Evolutionary conservation across 2,797 vertebrate genomes (phyloP).

Genomic region (Heterohyrax brucei): DNA sequence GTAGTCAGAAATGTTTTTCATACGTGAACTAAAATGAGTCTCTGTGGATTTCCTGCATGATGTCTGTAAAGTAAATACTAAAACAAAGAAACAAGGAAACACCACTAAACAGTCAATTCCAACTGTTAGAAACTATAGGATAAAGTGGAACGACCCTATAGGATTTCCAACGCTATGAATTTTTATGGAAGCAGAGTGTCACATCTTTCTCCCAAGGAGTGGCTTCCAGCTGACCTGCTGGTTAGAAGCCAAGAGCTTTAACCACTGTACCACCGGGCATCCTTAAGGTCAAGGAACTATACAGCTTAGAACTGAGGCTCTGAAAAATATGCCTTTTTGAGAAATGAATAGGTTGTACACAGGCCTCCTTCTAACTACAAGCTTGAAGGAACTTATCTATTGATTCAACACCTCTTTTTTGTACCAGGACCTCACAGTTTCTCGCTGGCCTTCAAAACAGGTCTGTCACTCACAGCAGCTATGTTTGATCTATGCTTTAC

Average conservation of each 20-base stretch:
- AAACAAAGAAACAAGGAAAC: too few species aligned
- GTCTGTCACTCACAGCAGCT: not conserved
- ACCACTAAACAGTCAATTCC: too few species aligned
- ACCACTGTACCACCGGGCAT: too few species aligned
- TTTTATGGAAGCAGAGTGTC: too few species aligned
- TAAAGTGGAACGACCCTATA: too few species aligned
- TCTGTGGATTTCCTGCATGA: not conserved
- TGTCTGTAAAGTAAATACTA: not conserved
- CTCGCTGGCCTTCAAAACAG: not conserved
- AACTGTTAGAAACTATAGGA: too few species aligned
- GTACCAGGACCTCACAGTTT: accelerated
- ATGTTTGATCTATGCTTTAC: not conserved
- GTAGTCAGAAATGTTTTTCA: not conserved
- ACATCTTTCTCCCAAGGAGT: too few species aligned
- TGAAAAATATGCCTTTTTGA: not conserved
- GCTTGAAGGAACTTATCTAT: not conserved
- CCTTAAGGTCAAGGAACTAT: too few species aligned
- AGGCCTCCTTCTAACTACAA: accelerated
- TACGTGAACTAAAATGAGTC: not conserved
- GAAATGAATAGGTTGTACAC: not conserved
- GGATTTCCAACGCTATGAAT: too few species aligned
- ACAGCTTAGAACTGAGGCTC: not conserved
- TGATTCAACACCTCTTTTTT: accelerated
- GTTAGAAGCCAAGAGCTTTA: too few species aligned
- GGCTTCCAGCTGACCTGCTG: too few species aligned